Evolutionary conservation across 2,888 invertebrate genomes (phyloP).

Genomic region (Eledone cirrhosa): DNA sequence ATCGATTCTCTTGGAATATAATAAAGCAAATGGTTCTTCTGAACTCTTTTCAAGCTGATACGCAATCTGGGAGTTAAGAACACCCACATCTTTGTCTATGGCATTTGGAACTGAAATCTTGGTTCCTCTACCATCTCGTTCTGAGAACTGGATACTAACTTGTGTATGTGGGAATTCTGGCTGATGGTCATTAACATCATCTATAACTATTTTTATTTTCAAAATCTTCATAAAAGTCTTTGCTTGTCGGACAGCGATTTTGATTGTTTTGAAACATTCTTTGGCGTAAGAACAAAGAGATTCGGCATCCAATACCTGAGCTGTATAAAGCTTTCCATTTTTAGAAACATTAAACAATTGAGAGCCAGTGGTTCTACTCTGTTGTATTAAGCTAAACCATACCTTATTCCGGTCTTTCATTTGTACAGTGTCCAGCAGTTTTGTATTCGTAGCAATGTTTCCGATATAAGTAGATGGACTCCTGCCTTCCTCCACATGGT

Average conservation of each 20-base stretch:
- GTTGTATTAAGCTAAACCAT: neutral
- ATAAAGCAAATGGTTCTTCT: conserved; percentile 20
- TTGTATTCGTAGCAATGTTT: conserved; percentile 5
- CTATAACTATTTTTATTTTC: conserved; percentile 3
- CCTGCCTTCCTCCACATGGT: conserved; percentile 12
- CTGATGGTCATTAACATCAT: conserved; percentile 16
- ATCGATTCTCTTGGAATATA: neutral
- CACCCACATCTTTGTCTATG: conserved; percentile 2
- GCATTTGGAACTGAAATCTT: neutral
- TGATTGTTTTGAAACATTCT: neutral
- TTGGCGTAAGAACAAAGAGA: neutral
- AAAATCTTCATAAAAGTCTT: neutral
- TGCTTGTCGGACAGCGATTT: neutral
- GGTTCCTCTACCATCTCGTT: neutral
- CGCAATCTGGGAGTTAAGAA: neutral
- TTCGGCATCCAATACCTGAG: conserved; percentile 7
- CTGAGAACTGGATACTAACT: neutral
- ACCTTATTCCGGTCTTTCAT: neutral
- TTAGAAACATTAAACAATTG: conserved; percentile 9
- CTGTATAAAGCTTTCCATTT: conserved; percentile 5
- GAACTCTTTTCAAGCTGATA: neutral
- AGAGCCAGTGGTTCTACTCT: neutral
- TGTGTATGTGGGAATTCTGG: conserved; percentile 11
- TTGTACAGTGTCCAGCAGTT: neutral
- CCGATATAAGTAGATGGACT: conserved; percentile 14